Conservation (phyloP, 2,113 vertebrate species). For the Callorhinus ursinus region DNA sequence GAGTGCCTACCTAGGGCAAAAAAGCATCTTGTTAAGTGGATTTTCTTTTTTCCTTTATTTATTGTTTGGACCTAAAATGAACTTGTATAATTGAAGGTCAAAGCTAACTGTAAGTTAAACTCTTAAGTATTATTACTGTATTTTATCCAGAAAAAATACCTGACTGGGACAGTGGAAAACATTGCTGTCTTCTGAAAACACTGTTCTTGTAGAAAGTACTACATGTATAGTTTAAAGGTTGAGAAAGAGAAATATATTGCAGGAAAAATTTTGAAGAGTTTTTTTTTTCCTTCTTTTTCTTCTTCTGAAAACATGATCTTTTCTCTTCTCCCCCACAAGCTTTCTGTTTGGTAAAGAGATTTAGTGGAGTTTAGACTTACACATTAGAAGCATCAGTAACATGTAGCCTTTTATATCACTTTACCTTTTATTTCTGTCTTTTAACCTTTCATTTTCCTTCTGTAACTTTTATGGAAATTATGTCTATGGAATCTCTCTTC, state of each 20-base stretch:
- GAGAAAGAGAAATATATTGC: neutral
- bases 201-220: neutral
- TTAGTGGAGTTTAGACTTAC: slow-evolving; percentile 43
- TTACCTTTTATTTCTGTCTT: slow-evolving; percentile 54
- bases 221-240: neutral
- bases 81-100: neutral
- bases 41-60: neutral
- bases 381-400: slow-evolving; percentile 23
- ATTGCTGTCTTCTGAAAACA: neutral
- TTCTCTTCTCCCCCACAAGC: neutral
- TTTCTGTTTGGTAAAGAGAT: slow-evolving; percentile 15
- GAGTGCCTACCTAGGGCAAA: neutral
- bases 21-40: neutral
- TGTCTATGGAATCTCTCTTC: neutral
- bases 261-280: neutral
- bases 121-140: neutral
- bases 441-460: slow-evolving; percentile 43
- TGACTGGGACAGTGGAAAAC: neutral
- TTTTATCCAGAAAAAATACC: neutral
- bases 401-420: neutral
- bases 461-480: neutral
- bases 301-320: neutral
- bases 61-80: slow-evolving; percentile 4
- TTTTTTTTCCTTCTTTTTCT: neutral
- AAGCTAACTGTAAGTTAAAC: neutral